phyloP scores from a whole-genome alignment of 2,797 vertebrate genomes.

The Octomys mimax region DNA sequence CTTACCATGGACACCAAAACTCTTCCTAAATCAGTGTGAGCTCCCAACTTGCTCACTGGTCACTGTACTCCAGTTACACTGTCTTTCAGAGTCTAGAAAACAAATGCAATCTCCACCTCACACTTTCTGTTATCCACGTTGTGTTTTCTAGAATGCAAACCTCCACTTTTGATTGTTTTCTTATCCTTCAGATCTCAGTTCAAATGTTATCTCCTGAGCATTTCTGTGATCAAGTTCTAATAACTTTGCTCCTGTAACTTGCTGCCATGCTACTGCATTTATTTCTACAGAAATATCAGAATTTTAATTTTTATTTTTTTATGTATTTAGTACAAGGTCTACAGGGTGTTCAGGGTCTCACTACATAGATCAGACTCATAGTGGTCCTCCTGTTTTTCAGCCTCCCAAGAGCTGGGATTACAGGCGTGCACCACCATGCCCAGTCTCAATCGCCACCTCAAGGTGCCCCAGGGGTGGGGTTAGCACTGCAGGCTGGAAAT shows the following conservation, averaged over 20 bases:
- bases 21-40: neutral
- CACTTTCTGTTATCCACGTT: neutral
- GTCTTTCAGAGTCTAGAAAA: conserved; percentile 25
- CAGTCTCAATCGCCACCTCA: no score
- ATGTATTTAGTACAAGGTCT: no score
- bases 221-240: conserved; percentile 24
- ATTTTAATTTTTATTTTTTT: neutral
- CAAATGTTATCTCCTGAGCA: conserved; percentile 7
- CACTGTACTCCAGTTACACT: neutral
- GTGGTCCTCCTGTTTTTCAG: no score
- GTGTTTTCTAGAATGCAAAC: neutral
- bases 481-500: no score
- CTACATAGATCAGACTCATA: no score
- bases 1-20: neutral
- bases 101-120: neutral
- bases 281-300: conserved; percentile 16
- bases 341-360: no score
- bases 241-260: neutral
- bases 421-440: no score
- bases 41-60: neutral
- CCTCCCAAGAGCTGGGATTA: no score
- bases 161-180: neutral
- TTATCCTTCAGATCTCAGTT: conserved; percentile 7
- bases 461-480: no score
- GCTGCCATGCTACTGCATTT: neutral